Conservation (phyloP, 2,888 invertebrate species). For the Drosophila setosimentum region DNA sequence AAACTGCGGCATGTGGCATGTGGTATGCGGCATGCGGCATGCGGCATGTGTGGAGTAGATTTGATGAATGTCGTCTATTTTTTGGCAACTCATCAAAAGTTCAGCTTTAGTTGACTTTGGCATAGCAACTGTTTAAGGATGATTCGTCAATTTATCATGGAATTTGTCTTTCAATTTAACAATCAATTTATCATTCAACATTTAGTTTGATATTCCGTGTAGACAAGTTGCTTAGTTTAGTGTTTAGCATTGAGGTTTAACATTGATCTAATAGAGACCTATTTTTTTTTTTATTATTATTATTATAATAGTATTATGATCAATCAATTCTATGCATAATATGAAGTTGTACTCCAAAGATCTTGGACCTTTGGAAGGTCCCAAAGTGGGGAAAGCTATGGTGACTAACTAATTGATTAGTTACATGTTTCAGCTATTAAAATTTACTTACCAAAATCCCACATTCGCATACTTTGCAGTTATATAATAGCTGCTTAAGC, state of each 20-base stretch:
- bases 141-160: conserved; percentile 27
- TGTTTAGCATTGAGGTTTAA: not conserved
- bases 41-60: conserved; percentile 21
- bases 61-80: conserved; percentile 46
- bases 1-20: conserved; percentile 37
- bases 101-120: conserved; percentile 24
- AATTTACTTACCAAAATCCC: not conserved
- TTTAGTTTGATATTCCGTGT: not conserved
- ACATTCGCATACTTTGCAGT: not conserved
- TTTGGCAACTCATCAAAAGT: conserved; percentile 52
- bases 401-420: not conserved
- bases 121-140: conserved; percentile 21
- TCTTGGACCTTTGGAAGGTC: not conserved
- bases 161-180: conserved; percentile 33
- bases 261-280: not conserved
- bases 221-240: not conserved
- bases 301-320: not conserved
- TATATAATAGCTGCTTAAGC: conserved; percentile 25
- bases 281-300: not conserved
- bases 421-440: not conserved
- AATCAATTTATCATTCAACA: conserved; percentile 17
- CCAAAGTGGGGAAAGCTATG: not conserved
- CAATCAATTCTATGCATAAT: not conserved
- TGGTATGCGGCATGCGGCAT: conserved; percentile 36
- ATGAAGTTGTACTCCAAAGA: not conserved